Evolutionary conservation across 2,888 invertebrate species (phyloP).

Genomic region (Lasiommata megera): DNA sequence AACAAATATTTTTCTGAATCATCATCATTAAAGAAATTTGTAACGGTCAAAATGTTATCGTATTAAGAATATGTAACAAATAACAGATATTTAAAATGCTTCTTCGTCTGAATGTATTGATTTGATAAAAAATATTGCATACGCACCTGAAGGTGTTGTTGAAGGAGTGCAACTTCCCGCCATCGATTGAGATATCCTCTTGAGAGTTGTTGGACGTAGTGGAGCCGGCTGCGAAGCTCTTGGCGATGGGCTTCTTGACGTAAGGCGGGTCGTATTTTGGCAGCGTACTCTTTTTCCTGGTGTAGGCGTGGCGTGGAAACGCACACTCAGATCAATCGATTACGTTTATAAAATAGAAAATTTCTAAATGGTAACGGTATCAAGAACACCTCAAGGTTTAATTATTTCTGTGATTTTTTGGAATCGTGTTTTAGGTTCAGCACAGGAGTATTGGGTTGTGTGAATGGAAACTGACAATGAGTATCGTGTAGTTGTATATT

Average conservation of each 20-base stretch:
- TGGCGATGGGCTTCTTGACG: constrained; percentile 90
- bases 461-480: constrained; percentile 37
- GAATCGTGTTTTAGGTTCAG: constrained; percentile 46
- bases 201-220: constrained; percentile 88
- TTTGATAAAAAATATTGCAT: not conserved
- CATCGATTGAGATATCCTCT: constrained; percentile 90
- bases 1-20: no score
- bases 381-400: constrained; percentile 49
- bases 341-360: constrained; percentile 65
- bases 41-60: no score
- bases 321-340: constrained; percentile 81
- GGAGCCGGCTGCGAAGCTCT: constrained; percentile 85
- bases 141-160: constrained; percentile 89
- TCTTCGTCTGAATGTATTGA: not conserved
- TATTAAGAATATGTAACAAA: no score
- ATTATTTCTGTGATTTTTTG: constrained; percentile 36
- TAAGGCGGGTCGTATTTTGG: constrained; percentile 94
- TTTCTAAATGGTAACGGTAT: constrained; percentile 45
- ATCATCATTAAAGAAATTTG: no score
- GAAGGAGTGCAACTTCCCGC: constrained; percentile 91
- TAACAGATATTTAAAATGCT: no score
- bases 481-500: constrained; percentile 12
- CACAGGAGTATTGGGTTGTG: constrained; percentile 29
- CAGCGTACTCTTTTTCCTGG: constrained; percentile 93
- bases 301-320: constrained; percentile 79